These are phyloP conservation scores for Palaemon carinicauda DNA, from an alignment of 1,140 invertebrate genomes.

Conservation along the genomic window DNA sequence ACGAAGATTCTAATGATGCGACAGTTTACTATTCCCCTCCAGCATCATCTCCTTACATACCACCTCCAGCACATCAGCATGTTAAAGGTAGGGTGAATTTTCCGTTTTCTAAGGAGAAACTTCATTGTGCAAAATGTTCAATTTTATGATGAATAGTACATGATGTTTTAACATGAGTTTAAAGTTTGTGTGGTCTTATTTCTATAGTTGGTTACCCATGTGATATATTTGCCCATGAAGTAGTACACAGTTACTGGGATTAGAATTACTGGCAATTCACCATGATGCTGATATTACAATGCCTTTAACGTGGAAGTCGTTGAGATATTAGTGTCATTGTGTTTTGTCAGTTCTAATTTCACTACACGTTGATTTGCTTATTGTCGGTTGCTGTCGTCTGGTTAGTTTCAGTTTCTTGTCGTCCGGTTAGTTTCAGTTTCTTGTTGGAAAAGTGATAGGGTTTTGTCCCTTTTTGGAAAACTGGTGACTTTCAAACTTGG, in stretches of 20 bases:
- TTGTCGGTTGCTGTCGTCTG: too few species aligned
- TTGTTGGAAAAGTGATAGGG: too few species aligned
- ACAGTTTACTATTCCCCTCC: slow-evolving; percentile 44
- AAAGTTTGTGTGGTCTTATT: neutral
- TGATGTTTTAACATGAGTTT: neutral
- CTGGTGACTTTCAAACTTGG: too few species aligned
- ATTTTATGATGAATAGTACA: neutral
- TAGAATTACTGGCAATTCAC: slow-evolving; percentile 23
- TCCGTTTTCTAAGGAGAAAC: too few species aligned
- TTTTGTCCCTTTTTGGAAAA: too few species aligned
- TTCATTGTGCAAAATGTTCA: neutral
- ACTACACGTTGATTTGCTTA: neutral
- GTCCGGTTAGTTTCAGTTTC: too few species aligned
- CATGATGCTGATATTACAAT: slow-evolving; percentile 36
- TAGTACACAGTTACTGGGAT: neutral
- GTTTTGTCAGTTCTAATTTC: neutral
- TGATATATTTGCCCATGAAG: slow-evolving; percentile 17
- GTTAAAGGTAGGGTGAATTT: slow-evolving; percentile 3
- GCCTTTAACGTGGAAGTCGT: neutral
- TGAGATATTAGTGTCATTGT: slow-evolving; percentile 21
- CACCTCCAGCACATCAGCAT: neutral
- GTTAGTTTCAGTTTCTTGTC: too few species aligned
- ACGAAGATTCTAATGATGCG: slow-evolving; percentile 46
- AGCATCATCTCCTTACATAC: slow-evolving; percentile 10
- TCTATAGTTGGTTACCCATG: slow-evolving; percentile 15